These are phyloP conservation scores for Tetragnatha versicolor DNA, from an alignment of 1,140 invertebrate genomes.

Conservation along the genomic window DNA sequence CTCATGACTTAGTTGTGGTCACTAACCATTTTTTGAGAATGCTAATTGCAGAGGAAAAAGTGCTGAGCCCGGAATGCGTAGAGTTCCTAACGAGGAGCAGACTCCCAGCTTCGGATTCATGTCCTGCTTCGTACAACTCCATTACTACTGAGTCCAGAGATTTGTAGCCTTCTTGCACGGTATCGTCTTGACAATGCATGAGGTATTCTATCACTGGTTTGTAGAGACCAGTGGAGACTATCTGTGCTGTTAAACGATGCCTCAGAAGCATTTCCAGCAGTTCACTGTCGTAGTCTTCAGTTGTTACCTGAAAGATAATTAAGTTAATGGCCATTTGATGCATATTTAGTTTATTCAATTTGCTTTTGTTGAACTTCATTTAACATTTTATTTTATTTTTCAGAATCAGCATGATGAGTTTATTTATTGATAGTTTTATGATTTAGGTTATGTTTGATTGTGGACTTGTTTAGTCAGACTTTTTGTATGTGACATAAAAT, in stretches of 20 bases:
- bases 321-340: neutral
- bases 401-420: no score
- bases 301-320: conserved; percentile 12
- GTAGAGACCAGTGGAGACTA: conserved; percentile 32
- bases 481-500: no score
- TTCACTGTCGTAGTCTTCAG: conserved; percentile 46
- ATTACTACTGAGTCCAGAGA: conserved; percentile 20
- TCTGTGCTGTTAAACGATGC: conserved; percentile 1
- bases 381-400: no score
- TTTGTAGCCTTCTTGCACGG: neutral
- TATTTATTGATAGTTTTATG: no score
- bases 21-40: conserved; percentile 31
- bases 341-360: no score
- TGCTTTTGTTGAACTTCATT: no score
- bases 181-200: conserved; percentile 46
- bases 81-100: conserved; percentile 14
- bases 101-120: conserved; percentile 39
- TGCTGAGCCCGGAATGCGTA: conserved; percentile 30
- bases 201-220: conserved; percentile 46
- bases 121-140: conserved; percentile 41
- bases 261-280: conserved; percentile 31
- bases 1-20: no score
- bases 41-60: conserved; percentile 35
- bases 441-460: no score
- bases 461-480: no score